Conservation (phyloP, 2,113 vertebrate species). For the Sinocyclocheilus grahami region DNA sequence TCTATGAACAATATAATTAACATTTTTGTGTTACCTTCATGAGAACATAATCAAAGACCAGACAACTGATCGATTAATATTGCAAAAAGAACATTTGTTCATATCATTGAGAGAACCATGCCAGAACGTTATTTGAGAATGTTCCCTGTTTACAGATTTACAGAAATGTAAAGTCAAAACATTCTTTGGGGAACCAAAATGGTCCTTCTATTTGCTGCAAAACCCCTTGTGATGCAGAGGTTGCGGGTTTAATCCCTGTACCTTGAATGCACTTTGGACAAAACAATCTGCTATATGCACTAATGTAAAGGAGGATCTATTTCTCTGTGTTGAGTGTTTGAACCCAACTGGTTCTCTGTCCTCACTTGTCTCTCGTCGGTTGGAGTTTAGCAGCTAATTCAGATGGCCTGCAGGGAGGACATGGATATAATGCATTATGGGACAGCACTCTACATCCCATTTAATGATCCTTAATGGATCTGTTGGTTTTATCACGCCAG, state of each 20-base stretch:
- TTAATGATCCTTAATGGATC: constrained; percentile 34
- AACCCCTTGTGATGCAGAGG: too few species aligned
- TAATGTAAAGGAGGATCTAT: not conserved
- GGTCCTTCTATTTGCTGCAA: too few species aligned
- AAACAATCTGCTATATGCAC: not conserved
- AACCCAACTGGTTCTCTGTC: not conserved
- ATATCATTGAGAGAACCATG: too few species aligned
- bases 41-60: not conserved
- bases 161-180: too few species aligned
- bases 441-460: constrained; percentile 6
- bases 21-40: not conserved
- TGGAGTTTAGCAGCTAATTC: constrained; percentile 9
- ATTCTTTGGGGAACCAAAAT: too few species aligned
- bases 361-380: not conserved
- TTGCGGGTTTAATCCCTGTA: not conserved
- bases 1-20: not conserved
- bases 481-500: constrained; percentile 9
- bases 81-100: too few species aligned
- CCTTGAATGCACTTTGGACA: not conserved
- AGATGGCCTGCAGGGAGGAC: constrained; percentile 24
- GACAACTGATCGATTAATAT: not conserved
- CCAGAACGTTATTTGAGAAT: too few species aligned
- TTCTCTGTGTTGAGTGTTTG: not conserved
- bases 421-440: constrained; percentile 19
- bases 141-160: too few species aligned